Base-by-base conservation (phyloP, 1,140 invertebrate genomes). In the Gerris buenoi region DNA sequence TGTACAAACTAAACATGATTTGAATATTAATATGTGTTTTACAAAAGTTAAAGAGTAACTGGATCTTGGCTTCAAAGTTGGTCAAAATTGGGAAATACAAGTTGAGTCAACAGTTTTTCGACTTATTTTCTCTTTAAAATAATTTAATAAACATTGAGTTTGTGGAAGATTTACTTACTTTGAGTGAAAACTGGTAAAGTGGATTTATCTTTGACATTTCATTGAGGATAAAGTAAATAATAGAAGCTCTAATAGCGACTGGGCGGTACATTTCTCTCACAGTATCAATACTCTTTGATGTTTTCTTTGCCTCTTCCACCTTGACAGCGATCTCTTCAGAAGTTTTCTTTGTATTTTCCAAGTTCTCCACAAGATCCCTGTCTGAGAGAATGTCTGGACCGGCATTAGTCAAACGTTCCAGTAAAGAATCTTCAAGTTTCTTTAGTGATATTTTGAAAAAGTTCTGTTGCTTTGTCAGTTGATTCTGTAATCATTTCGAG, bases 111-210 rank as follows among this genome's bases (percentile, higher is more conserved):
- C n/a, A n/a, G n/a, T n/a, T n/a, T n/a, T n/a, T n/a, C n/a, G n/a
- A n/a, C n/a, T n/a, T n/a, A n/a, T n/a, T n/a, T n/a, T n/a, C n/a
- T n/a, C n/a, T n/a, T n/a, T n/a, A n/a, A n/a, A n/a, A n/a, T n/a
- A n/a, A n/a, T n/a, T n/a, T n/a, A n/a, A n/a, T n/a, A n/a, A n/a
- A n/a, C n/a, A n/a, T n/a, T n/a, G n/a, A n/a, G n/a, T n/a, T n/a
- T n/a, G n/a, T n/a, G n/a, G 29, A 25, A 29, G 10, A 65, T 13
- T 56, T 46, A 14, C 64, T 73, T 73, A 83, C 82, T 78, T 97
- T 96, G 27, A 98, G 75, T 0, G 93, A 97, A 79, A 97, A 98
- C 74, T 97, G 93, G 77, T 98, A 98, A 71, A 97, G 92, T 62
- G 90, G 91, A 78, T 97, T 95, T 68, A 97, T 96, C 77, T 93